phyloP scores from a whole-genome alignment of 2,113 vertebrate genomes.

The Ailuropoda melanoleuca region DNA sequence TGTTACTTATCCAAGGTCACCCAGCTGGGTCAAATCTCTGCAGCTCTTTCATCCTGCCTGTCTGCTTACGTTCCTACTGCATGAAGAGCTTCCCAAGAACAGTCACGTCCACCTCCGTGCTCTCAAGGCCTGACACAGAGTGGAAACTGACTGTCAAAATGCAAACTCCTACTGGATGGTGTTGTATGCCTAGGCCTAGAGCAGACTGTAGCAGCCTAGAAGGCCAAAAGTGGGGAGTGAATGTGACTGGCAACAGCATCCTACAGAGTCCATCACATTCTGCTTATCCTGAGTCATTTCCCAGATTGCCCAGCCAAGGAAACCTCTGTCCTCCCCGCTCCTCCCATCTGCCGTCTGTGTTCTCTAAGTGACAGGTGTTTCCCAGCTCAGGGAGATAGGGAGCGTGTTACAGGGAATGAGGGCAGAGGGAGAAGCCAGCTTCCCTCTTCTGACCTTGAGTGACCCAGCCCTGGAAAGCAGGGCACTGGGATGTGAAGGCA shows the following conservation, averaged over 20 bases:
- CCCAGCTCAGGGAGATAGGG: neutral
- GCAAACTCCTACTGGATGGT: neutral
- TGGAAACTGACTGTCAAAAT: neutral
- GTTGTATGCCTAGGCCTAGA: neutral
- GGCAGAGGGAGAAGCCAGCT: neutral
- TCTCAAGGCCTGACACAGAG: neutral
- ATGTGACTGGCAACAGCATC: neutral
- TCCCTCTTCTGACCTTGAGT: neutral
- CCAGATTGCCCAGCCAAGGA: neutral
- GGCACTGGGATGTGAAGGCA: neutral
- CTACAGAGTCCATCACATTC: neutral
- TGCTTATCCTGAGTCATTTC: conserved; percentile 14
- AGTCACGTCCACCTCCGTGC: neutral
- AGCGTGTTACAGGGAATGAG: neutral
- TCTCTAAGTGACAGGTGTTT: neutral
- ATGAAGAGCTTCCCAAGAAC: neutral
- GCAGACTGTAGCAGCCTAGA: neutral
- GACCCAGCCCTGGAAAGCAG: neutral
- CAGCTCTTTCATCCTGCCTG: neutral
- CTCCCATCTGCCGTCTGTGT: neutral
- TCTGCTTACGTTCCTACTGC: neutral
- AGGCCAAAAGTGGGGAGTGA: neutral
- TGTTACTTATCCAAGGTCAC: neutral
- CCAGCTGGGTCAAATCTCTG: neutral
- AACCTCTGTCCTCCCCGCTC: neutral